These are phyloP conservation scores for Nyctalus aviator DNA, from an alignment of 2,797 vertebrate genomes.

Conservation along the genomic window DNA sequence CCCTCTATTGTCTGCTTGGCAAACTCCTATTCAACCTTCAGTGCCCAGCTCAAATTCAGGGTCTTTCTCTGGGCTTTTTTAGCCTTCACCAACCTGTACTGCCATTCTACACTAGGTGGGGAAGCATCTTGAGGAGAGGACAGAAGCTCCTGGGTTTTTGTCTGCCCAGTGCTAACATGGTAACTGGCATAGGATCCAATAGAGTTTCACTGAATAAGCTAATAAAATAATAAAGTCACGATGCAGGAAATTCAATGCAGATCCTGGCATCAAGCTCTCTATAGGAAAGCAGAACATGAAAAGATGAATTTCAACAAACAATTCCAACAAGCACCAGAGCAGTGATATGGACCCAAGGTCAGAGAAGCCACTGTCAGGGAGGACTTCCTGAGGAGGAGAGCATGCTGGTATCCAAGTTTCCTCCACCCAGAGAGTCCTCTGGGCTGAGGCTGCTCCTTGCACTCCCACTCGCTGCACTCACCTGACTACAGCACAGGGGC, in stretches of 20 bases:
- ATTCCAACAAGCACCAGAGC: neutral
- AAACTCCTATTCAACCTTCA: constrained; percentile 36
- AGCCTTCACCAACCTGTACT: neutral
- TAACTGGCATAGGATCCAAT: neutral
- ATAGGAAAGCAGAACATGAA: constrained; percentile 8
- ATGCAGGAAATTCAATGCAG: neutral
- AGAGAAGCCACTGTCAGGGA: neutral
- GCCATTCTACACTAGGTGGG: neutral
- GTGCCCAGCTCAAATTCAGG: constrained; percentile 7
- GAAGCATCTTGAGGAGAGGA: neutral
- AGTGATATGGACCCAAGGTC: neutral
- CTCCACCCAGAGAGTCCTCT: neutral
- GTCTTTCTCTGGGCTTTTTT: neutral
- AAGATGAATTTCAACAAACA: neutral
- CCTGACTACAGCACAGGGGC: neutral
- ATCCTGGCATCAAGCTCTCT: neutral
- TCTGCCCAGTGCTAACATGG: neutral
- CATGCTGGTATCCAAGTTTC: neutral
- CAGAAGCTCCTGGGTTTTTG: neutral
- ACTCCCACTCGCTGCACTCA: neutral
- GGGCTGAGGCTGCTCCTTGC: neutral
- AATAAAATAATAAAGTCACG: constrained; percentile 27
- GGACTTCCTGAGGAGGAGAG: neutral
- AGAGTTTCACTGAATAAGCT: neutral
- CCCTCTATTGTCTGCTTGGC: neutral